Base-by-base conservation (phyloP, 2,113 vertebrate species). In the Malaclemys terrapin region DNA sequence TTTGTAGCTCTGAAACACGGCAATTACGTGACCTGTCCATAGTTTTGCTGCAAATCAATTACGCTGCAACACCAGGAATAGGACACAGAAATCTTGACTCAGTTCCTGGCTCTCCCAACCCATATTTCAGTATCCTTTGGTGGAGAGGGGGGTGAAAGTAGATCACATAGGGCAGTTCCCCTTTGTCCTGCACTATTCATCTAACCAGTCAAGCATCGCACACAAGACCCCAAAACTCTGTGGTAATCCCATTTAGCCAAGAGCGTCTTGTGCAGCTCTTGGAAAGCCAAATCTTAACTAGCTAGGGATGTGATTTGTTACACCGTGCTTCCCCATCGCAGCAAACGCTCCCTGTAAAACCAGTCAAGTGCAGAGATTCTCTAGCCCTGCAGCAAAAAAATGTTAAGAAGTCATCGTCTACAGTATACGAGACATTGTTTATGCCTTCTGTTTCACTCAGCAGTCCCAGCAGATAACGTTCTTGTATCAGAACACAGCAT, bases 401-500 rank as follows among this genome's bases (percentile, higher is more conserved):
- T 22, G 9, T 45, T 76, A 45, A 75, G n/a, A 24, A 45, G 24
- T 42, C 42, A 76, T 76, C 22, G 27, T 13, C 72, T 42, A 38
- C 38, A 38, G 11, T 24, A 75, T 12, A 24, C 3, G 10, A 76
- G 22, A 76, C n/a, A 76, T 45, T 57, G 80, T 42, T 82, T 29
- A 42, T 3, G 5, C 72, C 72, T 25, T 76, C 42, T 10, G 1
- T 27, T 65, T 50, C 27, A 72, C 38, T 82, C 45, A 0, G 2
- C 35, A 92, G 35, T 4, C 49, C 85, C 38, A n/a, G 0, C 38
- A 85, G 50, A 69, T 85, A 91, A 86, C 59, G 53, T 42, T 35
- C 35, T 19, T 35, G 8, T n/a, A 20, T 69, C 62, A n/a, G 62
- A 54, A 65, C 69, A 56, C 1, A 2, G 19, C 1, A 1, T 0